These are phyloP conservation scores for Drosophila koepferae DNA, from an alignment of 2,888 invertebrate species.

Conservation along the genomic window DNA sequence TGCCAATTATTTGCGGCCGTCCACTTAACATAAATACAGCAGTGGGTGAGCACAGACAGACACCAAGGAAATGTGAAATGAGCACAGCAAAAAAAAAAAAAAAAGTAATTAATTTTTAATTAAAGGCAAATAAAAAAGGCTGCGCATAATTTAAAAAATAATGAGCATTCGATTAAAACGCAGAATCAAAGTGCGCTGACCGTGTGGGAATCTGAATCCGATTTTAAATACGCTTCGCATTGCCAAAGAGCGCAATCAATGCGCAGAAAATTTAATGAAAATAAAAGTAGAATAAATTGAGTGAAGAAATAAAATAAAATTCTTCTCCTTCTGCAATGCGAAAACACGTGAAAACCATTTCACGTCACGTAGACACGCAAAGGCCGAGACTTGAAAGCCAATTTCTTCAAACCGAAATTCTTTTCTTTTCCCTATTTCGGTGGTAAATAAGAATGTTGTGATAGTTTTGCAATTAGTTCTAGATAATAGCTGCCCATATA, in stretches of 20 bases:
- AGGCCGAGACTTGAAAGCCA: slow-evolving; percentile 45
- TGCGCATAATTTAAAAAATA: slow-evolving; percentile 59
- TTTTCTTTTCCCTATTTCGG: slow-evolving; percentile 7
- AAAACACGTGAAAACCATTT: slow-evolving; percentile 31
- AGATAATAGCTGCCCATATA: slow-evolving; percentile 54
- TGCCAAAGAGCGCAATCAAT: slow-evolving; percentile 14
- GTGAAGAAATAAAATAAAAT: neutral
- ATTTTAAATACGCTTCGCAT: slow-evolving; percentile 31
- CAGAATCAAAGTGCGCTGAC: slow-evolving; percentile 39
- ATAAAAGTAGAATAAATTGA: neutral
- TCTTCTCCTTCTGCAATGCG: slow-evolving; percentile 1
- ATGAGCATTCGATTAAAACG: slow-evolving; percentile 58
- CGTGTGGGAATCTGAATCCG: slow-evolving; percentile 44
- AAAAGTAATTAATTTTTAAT: slow-evolving; percentile 76
- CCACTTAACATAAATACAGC: slow-evolving; percentile 61
- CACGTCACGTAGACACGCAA: slow-evolving; percentile 55
- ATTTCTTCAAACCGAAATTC: slow-evolving; percentile 32
- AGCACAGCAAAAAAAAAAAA: slow-evolving; percentile 27
- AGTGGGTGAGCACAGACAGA: slow-evolving; percentile 13
- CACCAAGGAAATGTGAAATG: slow-evolving; percentile 32
- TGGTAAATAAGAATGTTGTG: slow-evolving; percentile 48
- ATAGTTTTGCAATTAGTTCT: slow-evolving; percentile 63
- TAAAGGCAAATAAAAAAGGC: slow-evolving; percentile 67
- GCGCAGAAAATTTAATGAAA: neutral
- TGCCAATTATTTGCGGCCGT: slow-evolving; percentile 74